These are phyloP conservation scores for Cinara cedri DNA, from an alignment of 2,888 invertebrate species.

Conservation along the genomic window DNA sequence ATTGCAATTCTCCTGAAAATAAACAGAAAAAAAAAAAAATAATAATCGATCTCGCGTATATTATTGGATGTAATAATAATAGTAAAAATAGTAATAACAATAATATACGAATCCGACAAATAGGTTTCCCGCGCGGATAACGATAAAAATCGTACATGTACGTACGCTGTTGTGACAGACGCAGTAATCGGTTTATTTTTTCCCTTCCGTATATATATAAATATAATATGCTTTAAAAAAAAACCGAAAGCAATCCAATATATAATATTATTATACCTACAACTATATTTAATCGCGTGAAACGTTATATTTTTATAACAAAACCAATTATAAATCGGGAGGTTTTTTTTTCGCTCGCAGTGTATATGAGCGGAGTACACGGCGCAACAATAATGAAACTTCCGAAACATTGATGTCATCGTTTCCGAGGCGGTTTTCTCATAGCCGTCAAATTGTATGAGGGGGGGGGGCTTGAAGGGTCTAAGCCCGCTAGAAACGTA, in stretches of 20 bases:
- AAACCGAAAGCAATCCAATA: conserved; percentile 30
- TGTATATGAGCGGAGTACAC: background rate
- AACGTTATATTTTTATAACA: conserved; percentile 37
- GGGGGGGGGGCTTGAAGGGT: too few relatives aligned
- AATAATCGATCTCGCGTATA: conserved; percentile 30
- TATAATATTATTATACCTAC: too few relatives aligned
- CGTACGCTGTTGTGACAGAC: conserved; percentile 20
- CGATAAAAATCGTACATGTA: conserved; percentile 26
- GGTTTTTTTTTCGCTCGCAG: background rate
- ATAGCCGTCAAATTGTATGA: too few relatives aligned
- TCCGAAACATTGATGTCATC: conserved; percentile 19
- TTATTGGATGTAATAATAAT: background rate
- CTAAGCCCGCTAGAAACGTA: too few relatives aligned
- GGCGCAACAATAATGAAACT: background rate
- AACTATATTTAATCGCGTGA: conserved; percentile 39
- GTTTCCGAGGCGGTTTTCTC: background rate
- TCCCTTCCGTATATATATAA: background rate
- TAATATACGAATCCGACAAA: conserved; percentile 33
- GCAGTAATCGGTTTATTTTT: conserved; percentile 7
- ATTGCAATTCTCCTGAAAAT: conserved; percentile 20
- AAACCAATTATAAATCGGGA: conserved; percentile 37
- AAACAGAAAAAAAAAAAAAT: background rate
- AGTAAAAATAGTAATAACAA: too few relatives aligned
- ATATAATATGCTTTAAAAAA: too few relatives aligned
- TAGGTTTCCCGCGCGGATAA: conserved; percentile 45